Evolutionary conservation across 2,113 vertebrate species (phyloP), one percentile per base, ranked within the genome.

Genomic region (Rissa tridactyla): DNA sequence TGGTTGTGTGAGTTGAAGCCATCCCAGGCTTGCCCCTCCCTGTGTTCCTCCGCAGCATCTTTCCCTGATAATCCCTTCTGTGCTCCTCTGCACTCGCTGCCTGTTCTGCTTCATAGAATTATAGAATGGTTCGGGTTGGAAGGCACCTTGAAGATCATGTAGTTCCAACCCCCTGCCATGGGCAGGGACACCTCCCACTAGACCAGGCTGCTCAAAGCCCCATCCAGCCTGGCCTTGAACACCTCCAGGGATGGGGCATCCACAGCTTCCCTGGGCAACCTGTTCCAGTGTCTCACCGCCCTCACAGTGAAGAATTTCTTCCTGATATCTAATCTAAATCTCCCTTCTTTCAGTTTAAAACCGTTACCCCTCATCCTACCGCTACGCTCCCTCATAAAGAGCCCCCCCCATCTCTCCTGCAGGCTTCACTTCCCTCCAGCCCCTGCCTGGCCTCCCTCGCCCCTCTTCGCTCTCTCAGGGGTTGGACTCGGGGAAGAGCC

Each of bases 11-110:
- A 18, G 9, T 3, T 25, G 11, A 49, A 23, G 7, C 64, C 6
- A 1, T 7, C 38, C 18, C 38, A 15, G n/a, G 2, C 25, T 42
- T 46, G 38, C 38, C 46, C 46, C 61, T n/a, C 20, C 17, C 1
- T 2, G 3, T 1, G 0, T 42, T 22, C 27, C 66, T 32, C 19
- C 0, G 1, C 40, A 47, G 9, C 61, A 15, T 18, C 34, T 32
- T 38, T 36, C 40, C 40, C 58, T 4, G 20, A 2, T 5, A 3
- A 13, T 4, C 27, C 18, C 4, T 30, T 21, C 6, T 0, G 18
- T 5, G 18, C 17, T 51, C 30, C 17, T 22, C 44, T 42, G 16
- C 7, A 0, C 6, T 25, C 4, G 6, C 18, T 14, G 44, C 1
- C 51, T 5, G 0, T 19, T 38, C 38, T 9, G 64, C 58, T 65